Percentiles rank a stretch among this genome's conserved stretches.
Evolutionary conservation across 2,797 vertebrate species (phyloP).

Genomic region (Sebastes kiyomatsui): DNA sequence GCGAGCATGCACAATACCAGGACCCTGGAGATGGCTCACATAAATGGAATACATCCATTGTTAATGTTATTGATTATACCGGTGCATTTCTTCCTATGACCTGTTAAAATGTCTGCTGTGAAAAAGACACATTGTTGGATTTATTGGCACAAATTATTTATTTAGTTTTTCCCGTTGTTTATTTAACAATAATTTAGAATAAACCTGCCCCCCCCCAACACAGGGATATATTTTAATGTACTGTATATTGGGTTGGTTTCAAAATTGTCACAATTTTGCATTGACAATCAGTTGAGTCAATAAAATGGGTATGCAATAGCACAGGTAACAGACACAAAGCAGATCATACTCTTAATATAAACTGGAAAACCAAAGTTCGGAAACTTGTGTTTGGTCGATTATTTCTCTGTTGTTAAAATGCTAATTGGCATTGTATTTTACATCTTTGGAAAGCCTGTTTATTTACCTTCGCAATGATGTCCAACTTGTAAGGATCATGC

Average conservation of each 20-base stretch:
- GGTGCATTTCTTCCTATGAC: background rate
- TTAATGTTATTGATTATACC: background rate
- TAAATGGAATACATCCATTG: background rate
- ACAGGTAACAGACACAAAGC: background rate
- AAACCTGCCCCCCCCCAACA: background rate
- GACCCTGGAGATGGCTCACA: background rate
- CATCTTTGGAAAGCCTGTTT: too few species aligned
- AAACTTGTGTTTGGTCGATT: too few species aligned
- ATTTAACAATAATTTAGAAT: background rate
- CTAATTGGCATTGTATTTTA: too few species aligned
- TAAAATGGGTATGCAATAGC: background rate
- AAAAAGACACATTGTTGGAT: rapidly evolving
- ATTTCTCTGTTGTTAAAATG: too few species aligned
- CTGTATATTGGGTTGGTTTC: background rate
- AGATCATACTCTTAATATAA: background rate
- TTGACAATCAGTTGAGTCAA: background rate
- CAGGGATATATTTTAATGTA: background rate
- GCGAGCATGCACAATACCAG: background rate
- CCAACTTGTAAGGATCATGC: too few species aligned
- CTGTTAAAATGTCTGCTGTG: background rate
- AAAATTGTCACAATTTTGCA: background rate
- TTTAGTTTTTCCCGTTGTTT: background rate
- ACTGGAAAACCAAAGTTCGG: too few species aligned
- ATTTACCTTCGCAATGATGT: too few species aligned
- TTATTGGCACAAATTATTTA: background rate